Evolutionary conservation across 2,113 vertebrate species (phyloP).

Genomic region (Hipposideros armiger): DNA sequence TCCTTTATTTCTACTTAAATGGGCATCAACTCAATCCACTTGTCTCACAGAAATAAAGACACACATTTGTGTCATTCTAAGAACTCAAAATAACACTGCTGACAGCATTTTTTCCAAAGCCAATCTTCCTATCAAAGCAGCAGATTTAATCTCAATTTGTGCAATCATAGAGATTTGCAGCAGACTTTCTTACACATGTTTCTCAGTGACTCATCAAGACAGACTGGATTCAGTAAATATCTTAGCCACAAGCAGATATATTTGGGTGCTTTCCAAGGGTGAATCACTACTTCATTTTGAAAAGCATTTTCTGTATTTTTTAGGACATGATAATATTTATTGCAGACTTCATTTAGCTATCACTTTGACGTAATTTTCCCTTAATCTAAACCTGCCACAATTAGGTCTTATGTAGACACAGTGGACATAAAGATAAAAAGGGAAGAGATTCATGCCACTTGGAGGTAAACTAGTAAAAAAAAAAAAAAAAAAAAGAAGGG

Average conservation of each 20-base stretch:
- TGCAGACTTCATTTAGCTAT: background rate
- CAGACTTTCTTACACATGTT: background rate
- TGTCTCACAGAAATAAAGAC: slow-evolving; percentile 1
- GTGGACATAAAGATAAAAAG: background rate
- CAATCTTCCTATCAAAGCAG: background rate
- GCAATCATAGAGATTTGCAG: background rate
- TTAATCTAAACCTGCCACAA: background rate
- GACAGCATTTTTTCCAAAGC: background rate
- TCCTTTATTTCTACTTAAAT: slow-evolving; percentile 56
- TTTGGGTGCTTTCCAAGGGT: background rate
- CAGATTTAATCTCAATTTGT: background rate
- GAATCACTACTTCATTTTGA: background rate
- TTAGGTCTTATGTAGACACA: background rate
- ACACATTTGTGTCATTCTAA: background rate
- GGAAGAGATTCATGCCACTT: background rate
- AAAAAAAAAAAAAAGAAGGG: background rate
- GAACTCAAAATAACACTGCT: slow-evolving; percentile 23
- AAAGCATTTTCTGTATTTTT: background rate
- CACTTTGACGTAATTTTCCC: background rate
- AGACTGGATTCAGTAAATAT: background rate
- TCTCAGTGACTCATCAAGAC: slow-evolving; percentile 58
- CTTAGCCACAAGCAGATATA: background rate
- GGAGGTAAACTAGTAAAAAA: background rate
- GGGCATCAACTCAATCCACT: background rate
- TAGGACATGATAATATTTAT: background rate